Conservation (phyloP, 2,888 invertebrate species). For the Drosophila paracracens region DNA sequence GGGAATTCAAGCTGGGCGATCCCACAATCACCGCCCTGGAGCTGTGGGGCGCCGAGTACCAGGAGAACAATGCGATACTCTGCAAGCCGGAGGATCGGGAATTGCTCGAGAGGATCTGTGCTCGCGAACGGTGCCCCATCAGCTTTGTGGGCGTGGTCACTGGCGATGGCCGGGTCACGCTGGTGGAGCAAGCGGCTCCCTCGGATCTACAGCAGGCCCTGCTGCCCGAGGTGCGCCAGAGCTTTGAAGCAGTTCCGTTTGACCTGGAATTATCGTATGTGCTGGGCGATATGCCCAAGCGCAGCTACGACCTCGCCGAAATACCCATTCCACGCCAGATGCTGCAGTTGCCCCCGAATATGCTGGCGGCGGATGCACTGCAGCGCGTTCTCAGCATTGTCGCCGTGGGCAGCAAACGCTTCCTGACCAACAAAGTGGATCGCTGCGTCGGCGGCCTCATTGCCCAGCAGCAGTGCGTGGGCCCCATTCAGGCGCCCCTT, state of each 20-base stretch:
- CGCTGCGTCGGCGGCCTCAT: slow-evolving; percentile 97
- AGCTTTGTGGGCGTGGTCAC: slow-evolving; percentile 97
- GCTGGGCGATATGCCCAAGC: slow-evolving; percentile 92
- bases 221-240: slow-evolving; percentile 67
- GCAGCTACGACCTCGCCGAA: slow-evolving; percentile 86
- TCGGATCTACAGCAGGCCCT: slow-evolving; percentile 83
- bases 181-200: slow-evolving; percentile 87
- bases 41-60: slow-evolving; percentile 99
- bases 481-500: slow-evolving; percentile 97
- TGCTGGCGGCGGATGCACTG: slow-evolving; percentile 81
- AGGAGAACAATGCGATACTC: slow-evolving; percentile 96
- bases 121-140: slow-evolving; percentile 96
- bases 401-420: slow-evolving; percentile 97
- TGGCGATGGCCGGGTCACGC: slow-evolving; percentile 91
- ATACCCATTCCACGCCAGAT: slow-evolving; percentile 36
- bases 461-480: slow-evolving; percentile 99
- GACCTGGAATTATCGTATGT: slow-evolving; percentile 95
- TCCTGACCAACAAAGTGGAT: slow-evolving; percentile 97
- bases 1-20: slow-evolving; percentile 96
- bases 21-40: slow-evolving; percentile 96
- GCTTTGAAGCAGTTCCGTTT: slow-evolving; percentile 89
- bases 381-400: slow-evolving; percentile 93
- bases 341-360: slow-evolving; percentile 85
- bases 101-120: slow-evolving; percentile 90
- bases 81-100: slow-evolving; percentile 89